These are phyloP conservation scores for Marisa cornuarietis DNA, from an alignment of 1,140 invertebrate species.

Conservation along the genomic window DNA sequence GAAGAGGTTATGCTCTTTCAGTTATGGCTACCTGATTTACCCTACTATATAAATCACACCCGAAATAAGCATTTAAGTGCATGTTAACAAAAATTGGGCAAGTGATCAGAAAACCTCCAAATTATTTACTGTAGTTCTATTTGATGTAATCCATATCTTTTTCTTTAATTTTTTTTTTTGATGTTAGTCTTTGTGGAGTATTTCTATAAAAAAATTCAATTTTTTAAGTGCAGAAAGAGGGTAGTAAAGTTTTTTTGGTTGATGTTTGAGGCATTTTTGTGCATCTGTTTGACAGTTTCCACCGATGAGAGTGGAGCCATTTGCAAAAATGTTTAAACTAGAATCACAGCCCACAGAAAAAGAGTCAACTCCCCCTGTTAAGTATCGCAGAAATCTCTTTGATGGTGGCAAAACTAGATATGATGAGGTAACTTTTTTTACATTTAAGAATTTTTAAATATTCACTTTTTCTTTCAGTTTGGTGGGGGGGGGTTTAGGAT, in stretches of 20 bases:
- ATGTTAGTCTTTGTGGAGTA: not conserved
- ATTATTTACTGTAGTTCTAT: not conserved
- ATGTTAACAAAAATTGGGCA: too few relatives aligned
- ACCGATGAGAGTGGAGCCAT: constrained; percentile 12
- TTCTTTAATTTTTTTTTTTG: not conserved
- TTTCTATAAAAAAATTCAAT: not conserved
- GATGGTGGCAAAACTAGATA: not conserved
- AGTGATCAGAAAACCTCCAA: too few relatives aligned
- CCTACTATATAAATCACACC: too few relatives aligned
- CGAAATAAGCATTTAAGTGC: too few relatives aligned
- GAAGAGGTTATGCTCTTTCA: constrained; percentile 10
- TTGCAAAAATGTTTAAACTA: constrained; percentile 13
- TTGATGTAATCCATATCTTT: not conserved
- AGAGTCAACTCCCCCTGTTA: constrained; percentile 4
- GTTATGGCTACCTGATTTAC: not conserved
- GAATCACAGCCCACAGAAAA: not conserved
- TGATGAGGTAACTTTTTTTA: too few relatives aligned
- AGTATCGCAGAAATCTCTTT: constrained; percentile 17
- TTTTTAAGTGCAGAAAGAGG: not conserved
- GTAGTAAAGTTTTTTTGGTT: not conserved
- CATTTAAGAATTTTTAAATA: not conserved
- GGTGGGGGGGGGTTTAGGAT: too few relatives aligned
- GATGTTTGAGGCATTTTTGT: not conserved
- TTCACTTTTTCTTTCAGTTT: not conserved
- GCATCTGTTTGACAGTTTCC: not conserved